These are phyloP conservation scores for Stegana nigrithorax DNA, from an alignment of 2,888 invertebrate species.

Conservation along the genomic window DNA sequence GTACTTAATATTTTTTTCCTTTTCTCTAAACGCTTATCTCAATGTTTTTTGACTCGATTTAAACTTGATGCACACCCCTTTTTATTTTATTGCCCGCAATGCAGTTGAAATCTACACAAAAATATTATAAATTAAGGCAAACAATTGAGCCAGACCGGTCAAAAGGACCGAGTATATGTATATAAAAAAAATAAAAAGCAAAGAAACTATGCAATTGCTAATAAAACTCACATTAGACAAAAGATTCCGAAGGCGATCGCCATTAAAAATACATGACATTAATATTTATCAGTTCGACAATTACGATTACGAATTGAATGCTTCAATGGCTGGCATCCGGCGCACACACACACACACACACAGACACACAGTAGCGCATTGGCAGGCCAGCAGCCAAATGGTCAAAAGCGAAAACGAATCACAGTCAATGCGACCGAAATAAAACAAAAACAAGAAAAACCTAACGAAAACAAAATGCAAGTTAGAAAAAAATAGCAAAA, in stretches of 20 bases:
- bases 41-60: no score
- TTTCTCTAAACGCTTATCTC: no score
- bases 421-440: neutral
- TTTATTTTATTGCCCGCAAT: no score
- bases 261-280: constrained; percentile 36
- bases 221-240: constrained; percentile 13
- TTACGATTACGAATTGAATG: neutral
- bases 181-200: no score
- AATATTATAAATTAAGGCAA: neutral
- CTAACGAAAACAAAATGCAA: neutral
- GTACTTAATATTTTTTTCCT: no score
- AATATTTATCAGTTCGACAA: constrained; percentile 48
- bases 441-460: neutral
- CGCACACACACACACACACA: no score
- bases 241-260: neutral
- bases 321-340: neutral
- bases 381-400: no score
- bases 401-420: neutral
- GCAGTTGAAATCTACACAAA: neutral
- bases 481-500: neutral
- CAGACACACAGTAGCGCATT: no score
- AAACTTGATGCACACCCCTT: no score
- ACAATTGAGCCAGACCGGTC: neutral
- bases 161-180: no score
- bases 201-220: neutral